Base-by-base conservation (phyloP, 2,113 vertebrate species). In the Brachypteracias leptosomus region DNA sequence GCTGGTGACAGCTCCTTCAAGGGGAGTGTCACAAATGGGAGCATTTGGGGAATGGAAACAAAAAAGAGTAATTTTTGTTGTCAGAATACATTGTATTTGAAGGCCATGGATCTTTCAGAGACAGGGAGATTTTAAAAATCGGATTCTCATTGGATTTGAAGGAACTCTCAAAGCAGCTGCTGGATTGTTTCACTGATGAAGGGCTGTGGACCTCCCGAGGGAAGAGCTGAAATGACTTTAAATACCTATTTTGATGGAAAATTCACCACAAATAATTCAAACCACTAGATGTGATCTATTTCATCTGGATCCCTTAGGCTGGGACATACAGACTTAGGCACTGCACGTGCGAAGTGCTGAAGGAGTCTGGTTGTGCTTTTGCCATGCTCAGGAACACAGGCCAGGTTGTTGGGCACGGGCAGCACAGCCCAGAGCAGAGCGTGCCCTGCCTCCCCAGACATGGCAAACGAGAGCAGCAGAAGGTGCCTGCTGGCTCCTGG, bases 331-430 rank as follows among this genome's bases (percentile, higher is more conserved):
- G 62, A 8, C 9, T 10, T 9, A 3, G 29, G 2, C 18, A 20
- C 33, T 14, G 55, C 4, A 3, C 21, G 18, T 52, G 25, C 10
- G 2, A 40, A n/a, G 84, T 3, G 5, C 63, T 26, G 51, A 11
- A 19, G 70, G 38, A 3, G 55, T 13, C 7, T 1, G 3, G 7
- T 1, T 28, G 33, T 59, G 46, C 31, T 10, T 59, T 71, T 91
- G 68, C 65, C 1, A 0, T 11, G 4, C 9, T 47, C 6, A 5
- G 55, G 31, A 63, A 17, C 0, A 18, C 38, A 11, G 33, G 55
- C 46, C 4, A 10, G 5, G 42, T 40, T 72, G 75, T 65, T 26
- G 66, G 0, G 0, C 40, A 16, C 3, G 52, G 57, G 40, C 63
- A 52, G 55, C 52, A 1, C 35, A 9, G 65, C 26, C 0, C 6